Percentiles rank a stretch among this genome's conserved stretches.
Evolutionary conservation across 2,113 vertebrate genomes (phyloP).

Genomic region (Centrocercus urophasianus): DNA sequence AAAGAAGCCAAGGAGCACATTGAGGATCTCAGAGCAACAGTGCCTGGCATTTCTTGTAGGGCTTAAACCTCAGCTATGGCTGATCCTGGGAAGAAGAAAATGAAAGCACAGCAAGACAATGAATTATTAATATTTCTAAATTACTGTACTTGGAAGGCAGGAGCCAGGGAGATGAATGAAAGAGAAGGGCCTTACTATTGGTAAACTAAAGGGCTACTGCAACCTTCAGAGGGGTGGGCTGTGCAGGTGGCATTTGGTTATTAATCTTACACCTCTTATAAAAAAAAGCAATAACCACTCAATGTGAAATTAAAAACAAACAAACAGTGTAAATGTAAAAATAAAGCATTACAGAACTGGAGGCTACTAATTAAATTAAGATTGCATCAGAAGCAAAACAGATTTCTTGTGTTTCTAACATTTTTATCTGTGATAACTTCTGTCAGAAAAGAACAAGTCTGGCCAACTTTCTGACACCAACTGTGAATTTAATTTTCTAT

Average conservation of each 20-base stretch:
- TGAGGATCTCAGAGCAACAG: rapidly evolving
- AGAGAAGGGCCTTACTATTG: not conserved
- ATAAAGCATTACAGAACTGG: not conserved
- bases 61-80: not conserved
- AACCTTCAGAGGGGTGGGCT: not conserved
- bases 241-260: not conserved
- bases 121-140: slow-evolving; percentile 51
- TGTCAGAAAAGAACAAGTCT: not conserved
- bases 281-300: not conserved
- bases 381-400: not conserved
- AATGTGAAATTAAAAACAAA: not conserved
- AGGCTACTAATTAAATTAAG: not conserved
- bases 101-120: slow-evolving; percentile 28
- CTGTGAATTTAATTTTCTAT: not conserved
- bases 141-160: slow-evolving; percentile 37
- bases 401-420: not conserved
- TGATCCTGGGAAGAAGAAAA: slow-evolving; percentile 29
- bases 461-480: not conserved
- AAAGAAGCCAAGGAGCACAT: not conserved
- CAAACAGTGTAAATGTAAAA: not conserved
- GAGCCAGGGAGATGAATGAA: not conserved
- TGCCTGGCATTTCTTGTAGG: not conserved
- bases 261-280: not conserved
- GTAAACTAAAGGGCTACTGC: not conserved
- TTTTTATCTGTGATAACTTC: not conserved